Evolutionary conservation across 2,888 invertebrate genomes (phyloP).

Genomic region (Andrena chrysosceles): DNA sequence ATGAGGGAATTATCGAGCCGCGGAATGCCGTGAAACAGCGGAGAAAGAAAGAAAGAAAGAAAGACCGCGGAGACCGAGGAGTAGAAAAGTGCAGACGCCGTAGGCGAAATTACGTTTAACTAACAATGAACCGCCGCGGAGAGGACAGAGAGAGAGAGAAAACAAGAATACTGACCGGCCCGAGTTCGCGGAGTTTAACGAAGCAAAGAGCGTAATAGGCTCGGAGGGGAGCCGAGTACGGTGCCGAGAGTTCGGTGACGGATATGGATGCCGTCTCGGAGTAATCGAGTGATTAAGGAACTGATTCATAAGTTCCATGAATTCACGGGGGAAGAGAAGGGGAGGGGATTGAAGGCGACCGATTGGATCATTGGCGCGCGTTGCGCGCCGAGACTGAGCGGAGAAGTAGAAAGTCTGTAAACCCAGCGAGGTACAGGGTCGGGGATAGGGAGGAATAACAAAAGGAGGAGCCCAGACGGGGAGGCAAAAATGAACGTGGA

Average conservation of each 20-base stretch:
- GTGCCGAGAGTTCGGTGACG: neutral
- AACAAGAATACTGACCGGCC: neutral
- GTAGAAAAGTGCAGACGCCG: neutral
- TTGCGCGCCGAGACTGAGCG: neutral
- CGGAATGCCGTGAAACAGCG: neutral
- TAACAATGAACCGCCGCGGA: neutral
- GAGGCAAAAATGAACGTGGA: constrained; percentile 31
- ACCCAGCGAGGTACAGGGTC: neutral
- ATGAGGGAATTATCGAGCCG: neutral
- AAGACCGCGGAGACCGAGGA: neutral
- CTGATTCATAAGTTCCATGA: constrained; percentile 41
- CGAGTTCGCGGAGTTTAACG: constrained; percentile 45
- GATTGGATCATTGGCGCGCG: constrained; percentile 27
- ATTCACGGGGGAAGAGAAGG: neutral
- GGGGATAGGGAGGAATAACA: constrained; percentile 5
- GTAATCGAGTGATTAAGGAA: constrained; percentile 54
- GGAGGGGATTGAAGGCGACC: neutral
- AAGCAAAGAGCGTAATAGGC: constrained; percentile 29
- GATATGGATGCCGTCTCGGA: neutral
- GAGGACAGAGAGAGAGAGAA: neutral
- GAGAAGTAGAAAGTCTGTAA: constrained; percentile 1
- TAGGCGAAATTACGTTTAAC: constrained; percentile 1
- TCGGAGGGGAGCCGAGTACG: neutral
- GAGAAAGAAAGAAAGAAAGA: neutral
- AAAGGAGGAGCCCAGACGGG: constrained; percentile 9